Percentiles rank a stretch among this genome's conserved stretches.
Conservation (phyloP, 2,113 vertebrate species). For the Ctenodactylus gundi region DNA sequence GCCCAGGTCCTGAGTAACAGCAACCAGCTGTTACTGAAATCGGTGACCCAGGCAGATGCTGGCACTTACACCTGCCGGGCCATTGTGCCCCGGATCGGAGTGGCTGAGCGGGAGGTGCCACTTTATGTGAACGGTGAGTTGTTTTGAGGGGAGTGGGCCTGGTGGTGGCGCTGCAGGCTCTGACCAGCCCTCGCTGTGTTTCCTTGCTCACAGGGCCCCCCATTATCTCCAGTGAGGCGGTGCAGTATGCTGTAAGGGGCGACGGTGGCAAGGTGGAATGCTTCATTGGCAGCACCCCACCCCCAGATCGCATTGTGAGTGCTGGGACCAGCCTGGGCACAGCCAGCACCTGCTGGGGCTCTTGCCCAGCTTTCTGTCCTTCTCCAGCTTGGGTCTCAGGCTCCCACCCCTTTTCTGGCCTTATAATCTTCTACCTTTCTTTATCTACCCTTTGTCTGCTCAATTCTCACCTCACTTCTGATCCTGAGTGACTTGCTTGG, state of each 20-base stretch:
- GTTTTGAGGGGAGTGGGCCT: fast-evolving
- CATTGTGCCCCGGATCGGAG: slow-evolving; percentile 96
- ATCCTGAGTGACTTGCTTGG: not conserved
- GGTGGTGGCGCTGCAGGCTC: fast-evolving
- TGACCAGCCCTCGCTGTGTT: not conserved
- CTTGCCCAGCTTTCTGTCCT: not conserved
- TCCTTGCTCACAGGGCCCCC: slow-evolving; percentile 88
- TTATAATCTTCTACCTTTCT: not conserved
- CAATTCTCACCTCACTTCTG: not conserved
- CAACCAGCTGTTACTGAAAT: slow-evolving; percentile 95
- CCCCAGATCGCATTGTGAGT: slow-evolving; percentile 97
- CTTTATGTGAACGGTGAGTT: slow-evolving; percentile 93
- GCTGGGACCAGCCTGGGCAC: not conserved
- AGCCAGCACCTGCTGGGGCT: not conserved
- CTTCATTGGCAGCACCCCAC: slow-evolving; percentile 96
- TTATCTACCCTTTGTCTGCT: not conserved
- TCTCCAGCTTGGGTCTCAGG: not conserved
- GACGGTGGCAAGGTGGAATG: slow-evolving; percentile 95
- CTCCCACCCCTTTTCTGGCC: not conserved
- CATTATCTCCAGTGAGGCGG: slow-evolving; percentile 93
- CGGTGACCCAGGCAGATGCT: slow-evolving; percentile 92
- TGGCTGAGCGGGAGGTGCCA: slow-evolving; percentile 93
- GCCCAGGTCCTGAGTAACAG: slow-evolving; percentile 96
- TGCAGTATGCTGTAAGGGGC: slow-evolving; percentile 92
- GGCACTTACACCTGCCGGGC: slow-evolving; percentile 97